Evolutionary conservation across 2,888 invertebrate genomes (phyloP).

Genomic region (Trichopoda pennipes): DNA sequence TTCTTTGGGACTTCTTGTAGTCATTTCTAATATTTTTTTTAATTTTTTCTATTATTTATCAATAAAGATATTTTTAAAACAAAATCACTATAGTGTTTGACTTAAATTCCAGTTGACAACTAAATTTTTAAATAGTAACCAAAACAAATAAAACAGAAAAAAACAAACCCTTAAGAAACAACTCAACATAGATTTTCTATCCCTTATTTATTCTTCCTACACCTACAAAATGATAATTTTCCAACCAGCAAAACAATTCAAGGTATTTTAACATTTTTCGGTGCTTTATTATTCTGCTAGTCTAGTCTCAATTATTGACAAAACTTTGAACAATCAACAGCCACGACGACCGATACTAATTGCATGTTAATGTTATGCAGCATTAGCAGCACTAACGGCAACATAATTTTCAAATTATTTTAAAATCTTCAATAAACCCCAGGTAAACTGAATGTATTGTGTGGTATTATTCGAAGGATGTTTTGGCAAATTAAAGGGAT

Average conservation of each 20-base stretch:
- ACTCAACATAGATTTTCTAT: background rate
- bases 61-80: background rate
- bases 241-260: conserved; percentile 18
- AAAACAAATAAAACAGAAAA: conserved; percentile 64
- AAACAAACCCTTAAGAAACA: conserved; percentile 32
- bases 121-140: conserved; percentile 51
- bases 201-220: background rate
- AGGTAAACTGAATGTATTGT: conserved; percentile 8
- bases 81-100: conserved; percentile 39
- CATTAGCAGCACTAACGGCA: conserved; percentile 34
- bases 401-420: conserved; percentile 66
- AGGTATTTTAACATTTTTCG: conserved; percentile 2
- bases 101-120: conserved; percentile 63
- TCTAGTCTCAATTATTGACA: conserved; percentile 78
- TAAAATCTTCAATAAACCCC: conserved; percentile 13
- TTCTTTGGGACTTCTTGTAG: conserved; percentile 58
- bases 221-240: conserved; percentile 36
- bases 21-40: conserved; percentile 43
- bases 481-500: conserved; percentile 32
- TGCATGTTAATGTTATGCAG: conserved; percentile 71
- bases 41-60: background rate
- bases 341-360: conserved; percentile 67
- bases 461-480: background rate
- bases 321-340: conserved; percentile 72
- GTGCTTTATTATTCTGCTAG: conserved; percentile 32